These are phyloP conservation scores for Mamestra brassicae DNA, from an alignment of 2,888 invertebrate genomes.

Conservation along the genomic window DNA sequence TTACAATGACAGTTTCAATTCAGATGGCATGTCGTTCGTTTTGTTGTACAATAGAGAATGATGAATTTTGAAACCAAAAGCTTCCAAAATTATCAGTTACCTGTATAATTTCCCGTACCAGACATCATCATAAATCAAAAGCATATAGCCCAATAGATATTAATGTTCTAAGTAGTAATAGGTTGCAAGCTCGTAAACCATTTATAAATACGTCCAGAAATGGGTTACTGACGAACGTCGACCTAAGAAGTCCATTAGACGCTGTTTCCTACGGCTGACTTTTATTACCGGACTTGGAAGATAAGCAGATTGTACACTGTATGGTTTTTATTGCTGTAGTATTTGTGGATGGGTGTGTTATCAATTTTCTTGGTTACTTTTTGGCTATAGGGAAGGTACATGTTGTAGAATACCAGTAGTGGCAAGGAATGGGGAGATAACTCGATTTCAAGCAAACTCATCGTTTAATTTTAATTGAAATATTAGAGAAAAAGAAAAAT, in stretches of 20 bases:
- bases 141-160: conserved; percentile 41
- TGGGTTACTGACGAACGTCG: conserved; percentile 65
- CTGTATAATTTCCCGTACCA: conserved; percentile 16
- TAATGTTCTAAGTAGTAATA: conserved; percentile 47
- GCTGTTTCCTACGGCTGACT: conserved; percentile 57
- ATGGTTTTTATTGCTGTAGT: conserved; percentile 35
- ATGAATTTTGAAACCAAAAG: not conserved
- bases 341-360: not conserved
- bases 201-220: conserved; percentile 67
- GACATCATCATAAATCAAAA: conserved; percentile 32
- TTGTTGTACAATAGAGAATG: too few species aligned
- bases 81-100: not conserved
- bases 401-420: too few species aligned
- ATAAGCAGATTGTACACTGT: conserved; percentile 63
- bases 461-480: too few species aligned
- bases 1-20: too few species aligned
- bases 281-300: conserved; percentile 58
- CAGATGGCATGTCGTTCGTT: too few species aligned
- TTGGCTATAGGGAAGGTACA: too few species aligned
- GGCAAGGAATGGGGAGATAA: too few species aligned
- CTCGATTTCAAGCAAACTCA: too few species aligned
- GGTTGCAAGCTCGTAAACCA: conserved; percentile 63
- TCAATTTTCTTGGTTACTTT: too few species aligned
- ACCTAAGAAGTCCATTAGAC: conserved; percentile 65
- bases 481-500: too few species aligned